phyloP scores from a whole-genome alignment of 2,113 vertebrate genomes.

The pig (Sus scrofa) region T2T-Sscrofa CM000812.6:21066001-21066500 shows the following conservation, averaged over 20 bases:
- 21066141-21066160: neutral
- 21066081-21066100: neutral
- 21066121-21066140: neutral
- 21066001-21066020: neutral
- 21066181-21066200: neutral
- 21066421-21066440: neutral
- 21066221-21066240: neutral
- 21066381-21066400: neutral
- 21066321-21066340: neutral
- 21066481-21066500: neutral
- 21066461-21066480: neutral
- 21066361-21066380: neutral
- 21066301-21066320: neutral
- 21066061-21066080: neutral
- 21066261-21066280: neutral
- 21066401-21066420: neutral
- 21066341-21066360: neutral
- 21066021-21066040: neutral
- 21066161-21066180: neutral
- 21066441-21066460: neutral
- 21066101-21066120: neutral
- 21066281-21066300: neutral
- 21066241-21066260: neutral
- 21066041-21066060: neutral
- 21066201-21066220: neutral